A percentile compares a stretch with the other conserved stretches of the same genome.
Conservation (phyloP, 2,797 vertebrate genomes). For the Sebastes oblongus region DNA sequence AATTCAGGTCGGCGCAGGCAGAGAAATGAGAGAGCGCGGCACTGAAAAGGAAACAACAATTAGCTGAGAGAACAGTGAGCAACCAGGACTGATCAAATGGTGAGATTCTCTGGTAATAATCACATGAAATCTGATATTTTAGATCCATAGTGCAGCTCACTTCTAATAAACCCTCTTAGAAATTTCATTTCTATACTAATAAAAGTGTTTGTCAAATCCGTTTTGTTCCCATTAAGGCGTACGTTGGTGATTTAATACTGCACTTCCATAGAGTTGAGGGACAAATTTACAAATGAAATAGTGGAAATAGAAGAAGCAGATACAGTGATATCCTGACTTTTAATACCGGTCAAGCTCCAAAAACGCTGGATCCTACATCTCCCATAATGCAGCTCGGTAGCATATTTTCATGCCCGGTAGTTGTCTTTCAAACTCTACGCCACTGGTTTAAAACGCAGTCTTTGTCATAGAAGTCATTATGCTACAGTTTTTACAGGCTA, state of each 20-base stretch:
- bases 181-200: background rate
- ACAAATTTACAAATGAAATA: background rate
- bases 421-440: background rate
- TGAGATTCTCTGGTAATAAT: background rate
- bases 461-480: background rate
- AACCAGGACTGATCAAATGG: background rate
- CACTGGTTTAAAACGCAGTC: background rate
- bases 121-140: background rate
- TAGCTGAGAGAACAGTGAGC: background rate
- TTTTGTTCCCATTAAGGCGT: background rate
- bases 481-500: background rate
- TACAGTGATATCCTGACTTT: background rate
- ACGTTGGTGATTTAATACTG: background rate
- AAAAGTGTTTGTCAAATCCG: background rate
- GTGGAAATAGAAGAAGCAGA: background rate
- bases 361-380: background rate
- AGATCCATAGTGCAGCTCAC: background rate
- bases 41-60: background rate
- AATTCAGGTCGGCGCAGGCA: background rate
- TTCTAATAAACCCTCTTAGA: background rate
- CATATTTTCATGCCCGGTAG: background rate
- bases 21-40: constrained; percentile 1
- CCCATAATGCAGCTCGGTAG: background rate
- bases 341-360: background rate
- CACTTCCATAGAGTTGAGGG: background rate